phyloP scores from a whole-genome alignment of 2,797 vertebrate genomes.

The Luscinia luscinia region DNA sequence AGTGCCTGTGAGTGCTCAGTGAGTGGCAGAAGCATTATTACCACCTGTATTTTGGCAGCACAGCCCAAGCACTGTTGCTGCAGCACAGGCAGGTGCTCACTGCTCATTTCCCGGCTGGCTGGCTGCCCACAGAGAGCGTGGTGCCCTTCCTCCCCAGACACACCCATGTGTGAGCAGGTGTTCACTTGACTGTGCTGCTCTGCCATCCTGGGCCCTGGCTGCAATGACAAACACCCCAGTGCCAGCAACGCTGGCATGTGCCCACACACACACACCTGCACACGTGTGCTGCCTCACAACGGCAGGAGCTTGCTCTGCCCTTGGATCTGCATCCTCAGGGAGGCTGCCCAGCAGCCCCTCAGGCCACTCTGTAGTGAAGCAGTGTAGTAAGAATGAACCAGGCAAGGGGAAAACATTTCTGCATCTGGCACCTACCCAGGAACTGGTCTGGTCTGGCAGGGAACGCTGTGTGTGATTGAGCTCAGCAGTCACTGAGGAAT shows the following conservation, averaged over 20 bases:
- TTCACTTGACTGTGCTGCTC: not conserved
- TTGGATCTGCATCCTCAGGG: not conserved
- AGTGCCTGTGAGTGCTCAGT: not conserved
- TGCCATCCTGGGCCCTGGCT: not conserved
- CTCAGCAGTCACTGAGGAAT: not conserved
- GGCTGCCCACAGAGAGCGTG: accelerated
- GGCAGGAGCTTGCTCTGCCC: not conserved
- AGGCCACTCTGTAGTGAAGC: not conserved
- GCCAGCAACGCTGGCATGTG: accelerated
- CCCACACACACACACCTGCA: accelerated
- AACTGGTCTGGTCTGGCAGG: not conserved
- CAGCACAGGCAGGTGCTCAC: not conserved
- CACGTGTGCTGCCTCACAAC: accelerated
- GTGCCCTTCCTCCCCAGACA: not conserved
- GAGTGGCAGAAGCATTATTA: not conserved
- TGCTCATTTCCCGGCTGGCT: not conserved
- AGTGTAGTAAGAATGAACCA: not conserved
- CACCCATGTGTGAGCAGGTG: accelerated
- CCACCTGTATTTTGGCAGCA: not conserved
- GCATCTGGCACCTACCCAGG: not conserved
- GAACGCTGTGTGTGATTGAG: accelerated
- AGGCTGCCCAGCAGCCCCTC: not conserved
- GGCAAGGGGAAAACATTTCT: not conserved
- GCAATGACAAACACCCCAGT: accelerated
- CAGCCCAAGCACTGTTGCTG: not conserved